phyloP scores from a whole-genome alignment of 2,113 vertebrate species.

The Anhinga anhinga region DNA sequence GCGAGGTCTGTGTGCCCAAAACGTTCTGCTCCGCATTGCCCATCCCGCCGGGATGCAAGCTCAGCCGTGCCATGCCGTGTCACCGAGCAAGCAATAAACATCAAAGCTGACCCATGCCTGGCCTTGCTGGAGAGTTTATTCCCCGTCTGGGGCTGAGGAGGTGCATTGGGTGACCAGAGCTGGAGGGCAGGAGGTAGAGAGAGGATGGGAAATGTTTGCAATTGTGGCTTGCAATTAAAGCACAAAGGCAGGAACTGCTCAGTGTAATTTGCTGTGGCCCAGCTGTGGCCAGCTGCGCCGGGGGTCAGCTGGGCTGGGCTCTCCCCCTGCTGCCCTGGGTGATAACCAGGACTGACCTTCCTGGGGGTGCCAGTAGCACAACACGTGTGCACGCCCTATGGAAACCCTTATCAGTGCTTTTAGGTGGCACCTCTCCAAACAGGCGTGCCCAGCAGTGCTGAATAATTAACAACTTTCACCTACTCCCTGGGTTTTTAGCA shows the following conservation, averaged over 20 bases:
- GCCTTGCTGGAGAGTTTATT: not conserved
- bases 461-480: not conserved
- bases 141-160: not conserved
- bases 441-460: not conserved
- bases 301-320: not conserved
- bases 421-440: not conserved
- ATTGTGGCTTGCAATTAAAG: not conserved
- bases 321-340: accelerated
- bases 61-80: not conserved
- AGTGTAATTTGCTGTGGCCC: accelerated
- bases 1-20: accelerated
- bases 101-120: not conserved
- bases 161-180: not conserved
- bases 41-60: not conserved
- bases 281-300: not conserved
- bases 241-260: accelerated
- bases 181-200: not conserved
- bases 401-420: not conserved
- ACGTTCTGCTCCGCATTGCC: not conserved
- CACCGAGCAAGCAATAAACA: constrained; percentile 39
- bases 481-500: not conserved
- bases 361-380: not conserved
- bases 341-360: not conserved
- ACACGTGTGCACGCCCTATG: not conserved
- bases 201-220: not conserved